These are phyloP conservation scores for Silurus glanis DNA, from an alignment of 2,113 vertebrate species.

Conservation along the genomic window DNA sequence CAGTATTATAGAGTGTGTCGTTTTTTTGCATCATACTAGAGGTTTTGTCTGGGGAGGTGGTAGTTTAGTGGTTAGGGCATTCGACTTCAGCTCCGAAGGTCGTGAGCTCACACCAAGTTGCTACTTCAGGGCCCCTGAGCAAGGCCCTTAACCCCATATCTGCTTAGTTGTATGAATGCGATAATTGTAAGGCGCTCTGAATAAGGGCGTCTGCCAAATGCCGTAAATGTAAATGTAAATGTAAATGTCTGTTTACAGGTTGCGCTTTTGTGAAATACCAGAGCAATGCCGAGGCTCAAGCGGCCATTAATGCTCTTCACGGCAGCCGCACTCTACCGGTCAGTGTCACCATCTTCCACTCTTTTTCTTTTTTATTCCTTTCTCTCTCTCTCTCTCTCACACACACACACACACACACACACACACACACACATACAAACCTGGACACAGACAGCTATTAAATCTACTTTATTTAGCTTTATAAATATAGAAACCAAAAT, in stretches of 20 bases:
- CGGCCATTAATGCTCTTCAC: conserved; percentile 74
- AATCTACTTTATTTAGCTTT: conserved; percentile 39
- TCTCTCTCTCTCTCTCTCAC: conserved; percentile 13
- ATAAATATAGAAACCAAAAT: conserved; percentile 38
- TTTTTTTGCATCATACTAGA: neutral
- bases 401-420: conserved; percentile 19
- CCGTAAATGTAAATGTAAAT: no score
- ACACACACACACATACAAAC: conserved; percentile 29
- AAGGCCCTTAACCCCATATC: no score
- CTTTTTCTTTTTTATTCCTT: conserved; percentile 9
- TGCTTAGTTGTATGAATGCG: no score
- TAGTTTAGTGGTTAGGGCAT: no score
- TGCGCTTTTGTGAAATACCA: conserved; percentile 79
- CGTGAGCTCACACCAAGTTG: no score
- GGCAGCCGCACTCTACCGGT: conserved; percentile 77
- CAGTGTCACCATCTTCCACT: conserved; percentile 45
- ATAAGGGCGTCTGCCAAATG: no score
- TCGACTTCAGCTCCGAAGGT: no score
- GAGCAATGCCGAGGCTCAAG: conserved; percentile 76
- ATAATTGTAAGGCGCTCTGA: no score
- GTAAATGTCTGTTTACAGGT: conserved; percentile 59
- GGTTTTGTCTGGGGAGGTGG: conserved; percentile 9
- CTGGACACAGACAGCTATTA: conserved; percentile 41
- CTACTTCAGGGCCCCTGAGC: no score
- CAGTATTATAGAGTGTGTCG: conserved; percentile 17